phyloP scores from a whole-genome alignment of 2,797 vertebrate genomes.

The Brachyalestes nurse region DNA sequence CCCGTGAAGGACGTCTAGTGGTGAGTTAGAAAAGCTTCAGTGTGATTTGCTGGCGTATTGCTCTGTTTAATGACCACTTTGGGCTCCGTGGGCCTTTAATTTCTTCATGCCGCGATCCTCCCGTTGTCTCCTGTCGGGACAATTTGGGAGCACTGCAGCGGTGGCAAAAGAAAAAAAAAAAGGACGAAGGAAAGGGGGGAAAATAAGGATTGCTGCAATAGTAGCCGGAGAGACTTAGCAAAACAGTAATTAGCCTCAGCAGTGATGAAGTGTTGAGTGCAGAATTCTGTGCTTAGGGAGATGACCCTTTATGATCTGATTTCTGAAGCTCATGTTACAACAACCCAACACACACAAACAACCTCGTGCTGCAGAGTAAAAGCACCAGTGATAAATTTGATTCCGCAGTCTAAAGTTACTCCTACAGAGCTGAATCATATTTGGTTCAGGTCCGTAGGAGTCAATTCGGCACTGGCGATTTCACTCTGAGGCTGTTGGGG shows the following conservation, averaged over 20 bases:
- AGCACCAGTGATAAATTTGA: conserved; percentile 43
- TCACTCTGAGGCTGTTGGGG: conserved; percentile 32
- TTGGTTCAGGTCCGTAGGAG: conserved; percentile 47
- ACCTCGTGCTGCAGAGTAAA: conserved; percentile 13
- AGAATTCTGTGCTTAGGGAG: conserved; percentile 12
- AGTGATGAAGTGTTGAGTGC: conserved; percentile 43
- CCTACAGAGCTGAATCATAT: conserved; percentile 52
- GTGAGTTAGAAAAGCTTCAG: conserved; percentile 27
- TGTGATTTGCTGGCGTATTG: conserved; percentile 53
- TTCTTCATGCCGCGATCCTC: conserved; percentile 48
- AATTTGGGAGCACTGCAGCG: conserved; percentile 49
- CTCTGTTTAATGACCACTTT: conserved; percentile 54
- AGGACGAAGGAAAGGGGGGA: conserved; percentile 16
- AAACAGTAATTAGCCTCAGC: conserved; percentile 61
- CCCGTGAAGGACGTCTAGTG: conserved; percentile 14
- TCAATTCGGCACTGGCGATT: conserved; percentile 35
- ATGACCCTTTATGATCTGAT: conserved; percentile 37
- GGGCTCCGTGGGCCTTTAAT: conserved; percentile 52
- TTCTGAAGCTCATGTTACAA: conserved; percentile 14
- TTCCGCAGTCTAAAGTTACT: conserved; percentile 45
- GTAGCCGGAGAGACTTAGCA: conserved; percentile 53
- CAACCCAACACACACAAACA: conserved; percentile 11
- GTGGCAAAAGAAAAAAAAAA: conserved; percentile 36
- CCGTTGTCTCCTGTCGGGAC: conserved; percentile 42
- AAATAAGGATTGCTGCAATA: conserved; percentile 43